Evolutionary conservation across 2,888 invertebrate genomes (phyloP).

Genomic region (Polydrusus pterygomalis): DNA sequence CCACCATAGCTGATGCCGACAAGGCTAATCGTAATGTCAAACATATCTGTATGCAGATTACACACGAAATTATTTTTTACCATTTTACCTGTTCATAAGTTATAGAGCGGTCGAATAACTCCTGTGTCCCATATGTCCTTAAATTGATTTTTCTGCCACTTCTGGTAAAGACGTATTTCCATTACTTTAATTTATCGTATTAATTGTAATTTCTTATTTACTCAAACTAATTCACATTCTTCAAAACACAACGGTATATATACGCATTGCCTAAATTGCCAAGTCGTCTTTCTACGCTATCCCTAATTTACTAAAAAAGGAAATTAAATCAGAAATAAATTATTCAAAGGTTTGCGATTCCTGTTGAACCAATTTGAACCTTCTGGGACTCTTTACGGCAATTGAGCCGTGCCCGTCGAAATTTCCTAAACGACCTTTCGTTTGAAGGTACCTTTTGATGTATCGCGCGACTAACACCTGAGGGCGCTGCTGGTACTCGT

Average conservation of each 20-base stretch:
- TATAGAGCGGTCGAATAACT: no score
- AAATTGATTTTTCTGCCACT: no score
- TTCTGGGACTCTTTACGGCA: slow-evolving; percentile 88
- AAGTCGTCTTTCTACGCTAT: slow-evolving; percentile 3
- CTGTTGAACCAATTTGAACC: slow-evolving; percentile 92
- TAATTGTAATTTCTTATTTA: background rate
- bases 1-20: no score
- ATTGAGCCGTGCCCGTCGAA: slow-evolving; percentile 86
- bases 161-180: no score
- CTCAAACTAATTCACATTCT: background rate
- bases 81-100: no score
- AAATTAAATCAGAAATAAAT: slow-evolving; percentile 58
- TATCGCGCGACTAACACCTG: slow-evolving; percentile 88
- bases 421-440: slow-evolving; percentile 81
- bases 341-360: slow-evolving; percentile 94
- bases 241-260: background rate
- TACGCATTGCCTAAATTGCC: background rate
- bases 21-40: no score
- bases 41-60: no score
- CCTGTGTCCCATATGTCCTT: no score
- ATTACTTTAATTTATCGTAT: no score
- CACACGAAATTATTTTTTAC: no score
- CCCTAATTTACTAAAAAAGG: slow-evolving; percentile 8
- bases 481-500: slow-evolving; percentile 94
- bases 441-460: slow-evolving; percentile 87